phyloP scores from a whole-genome alignment of 2,888 invertebrate species.

The Muscina levida region DNA sequence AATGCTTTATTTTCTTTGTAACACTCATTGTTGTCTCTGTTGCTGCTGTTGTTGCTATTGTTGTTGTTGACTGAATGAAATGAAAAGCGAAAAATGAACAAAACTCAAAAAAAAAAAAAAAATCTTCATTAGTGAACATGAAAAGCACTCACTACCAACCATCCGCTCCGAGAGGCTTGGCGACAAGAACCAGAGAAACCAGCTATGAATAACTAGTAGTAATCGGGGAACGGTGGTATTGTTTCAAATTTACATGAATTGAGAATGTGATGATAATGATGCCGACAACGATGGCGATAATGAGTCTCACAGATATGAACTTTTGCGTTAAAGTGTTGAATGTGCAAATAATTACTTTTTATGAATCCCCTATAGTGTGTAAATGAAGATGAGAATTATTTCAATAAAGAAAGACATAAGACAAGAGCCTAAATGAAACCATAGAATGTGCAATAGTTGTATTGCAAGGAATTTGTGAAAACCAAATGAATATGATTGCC shows the following conservation, averaged over 20 bases:
- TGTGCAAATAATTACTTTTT: conserved; percentile 43
- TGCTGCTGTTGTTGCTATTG: conserved; percentile 10
- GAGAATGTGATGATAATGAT: conserved; percentile 49
- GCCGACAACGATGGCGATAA: conserved; percentile 62
- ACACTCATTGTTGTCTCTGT: background rate
- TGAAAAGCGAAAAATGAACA: conserved; percentile 19
- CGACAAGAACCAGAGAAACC: background rate
- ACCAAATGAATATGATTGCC: no score
- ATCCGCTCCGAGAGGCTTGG: background rate
- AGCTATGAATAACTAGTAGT: conserved; percentile 40
- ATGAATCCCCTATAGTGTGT: background rate
- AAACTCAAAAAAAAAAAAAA: no score
- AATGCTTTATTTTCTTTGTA: conserved; percentile 24
- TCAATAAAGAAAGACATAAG: background rate
- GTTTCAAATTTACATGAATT: conserved; percentile 37
- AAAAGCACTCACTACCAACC: background rate
- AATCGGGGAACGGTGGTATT: conserved; percentile 24
- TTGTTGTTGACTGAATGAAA: conserved; percentile 8
- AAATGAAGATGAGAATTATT: background rate
- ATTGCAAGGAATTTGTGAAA: no score
- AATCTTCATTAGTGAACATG: conserved; percentile 57
- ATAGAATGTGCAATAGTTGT: background rate
- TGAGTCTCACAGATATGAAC: conserved; percentile 43
- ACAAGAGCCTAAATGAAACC: background rate
- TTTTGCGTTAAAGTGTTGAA: conserved; percentile 42